Base-by-base conservation (phyloP, 2,113 vertebrate genomes). In the Grammomys dolichurus region DNA sequence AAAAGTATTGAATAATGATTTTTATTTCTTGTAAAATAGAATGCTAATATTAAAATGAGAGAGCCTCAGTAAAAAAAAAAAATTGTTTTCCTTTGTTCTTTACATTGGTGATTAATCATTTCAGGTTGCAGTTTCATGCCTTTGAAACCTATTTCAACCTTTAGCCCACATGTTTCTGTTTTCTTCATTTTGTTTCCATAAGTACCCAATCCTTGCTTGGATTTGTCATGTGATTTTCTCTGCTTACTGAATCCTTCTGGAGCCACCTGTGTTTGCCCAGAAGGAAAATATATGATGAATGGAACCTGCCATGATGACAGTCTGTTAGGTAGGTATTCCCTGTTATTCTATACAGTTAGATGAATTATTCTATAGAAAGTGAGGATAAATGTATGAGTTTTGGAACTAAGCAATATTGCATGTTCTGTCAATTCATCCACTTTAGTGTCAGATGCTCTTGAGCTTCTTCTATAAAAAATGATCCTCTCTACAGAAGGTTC, bases 161-260 rank as follows among this genome's bases (percentile, higher is more conserved):
- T 10, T 33, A 0, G 69, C 46, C 54, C 8, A 16, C 80, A 36
- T 48, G 48, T 73, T 77, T 54, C 43, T 97, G 73, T 5, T 93
- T 97, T 76, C 95, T 1, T 96, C 89, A 73, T 36, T 95, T 72
- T 95, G 72, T 51, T 97, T 96, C 95, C 82, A 97, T 95, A 98
- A 99, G 99, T 99, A 70, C 98, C 99, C 73, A 99, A 99, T 97
- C 99, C 99, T 0, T 99, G 99, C 96, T 97, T 99, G 96, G 99
- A 99, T 84, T 98, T 99, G 98, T 98, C 97, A 0, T 99, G 99
- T 97, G 99, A 99, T 76, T 99, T 99, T 97, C 99, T 99, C 98
- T 99, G 99, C 98, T 98, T 99, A 90, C 99, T 99, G 58, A 99
- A 99, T 97, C 99, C 99, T 90, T 98, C 98, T 87, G 99, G 99